A percentile compares a stretch with the other conserved stretches of the same genome.
phyloP scores from a whole-genome alignment of 2,113 vertebrate species.

The Mus musculus region DNA sequence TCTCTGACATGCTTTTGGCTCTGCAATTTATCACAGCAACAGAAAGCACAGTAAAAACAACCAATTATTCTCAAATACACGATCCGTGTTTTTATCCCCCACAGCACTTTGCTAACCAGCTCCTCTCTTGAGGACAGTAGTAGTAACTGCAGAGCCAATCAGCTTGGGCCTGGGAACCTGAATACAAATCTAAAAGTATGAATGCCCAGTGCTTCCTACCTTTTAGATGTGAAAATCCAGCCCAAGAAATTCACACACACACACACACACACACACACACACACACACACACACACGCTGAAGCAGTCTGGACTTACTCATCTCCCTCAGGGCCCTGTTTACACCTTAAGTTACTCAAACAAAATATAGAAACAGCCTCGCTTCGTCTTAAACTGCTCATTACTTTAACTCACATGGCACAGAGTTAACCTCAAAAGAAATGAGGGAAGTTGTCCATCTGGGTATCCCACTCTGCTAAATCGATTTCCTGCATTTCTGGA shows the following conservation, averaged over 20 bases:
- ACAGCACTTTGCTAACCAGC: neutral
- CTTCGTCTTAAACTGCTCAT: slow-evolving; percentile 77
- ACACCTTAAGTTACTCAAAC: slow-evolving; percentile 79
- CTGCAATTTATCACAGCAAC: neutral
- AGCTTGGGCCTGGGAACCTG: neutral
- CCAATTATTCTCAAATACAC: neutral
- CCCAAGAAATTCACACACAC: neutral
- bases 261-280: neutral
- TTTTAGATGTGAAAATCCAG: neutral
- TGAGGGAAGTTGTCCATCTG: slow-evolving; percentile 80
- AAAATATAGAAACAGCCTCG: slow-evolving; percentile 77
- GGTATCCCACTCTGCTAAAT: slow-evolving; percentile 78
- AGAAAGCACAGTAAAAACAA: neutral
- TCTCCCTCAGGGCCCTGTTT: slow-evolving; percentile 75
- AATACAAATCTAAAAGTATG: neutral
- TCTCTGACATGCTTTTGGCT: neutral
- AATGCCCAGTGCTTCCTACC: neutral
- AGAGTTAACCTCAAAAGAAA: slow-evolving; percentile 78
- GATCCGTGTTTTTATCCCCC: too few species aligned
- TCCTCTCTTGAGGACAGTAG: neutral
- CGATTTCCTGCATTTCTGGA: slow-evolving; percentile 77
- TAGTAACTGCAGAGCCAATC: neutral
- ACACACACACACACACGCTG: neutral
- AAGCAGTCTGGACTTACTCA: slow-evolving; percentile 48
- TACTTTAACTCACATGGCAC: slow-evolving; percentile 80